A percentile compares a stretch with the other conserved stretches of the same genome.
phyloP scores from a whole-genome alignment of 2,113 vertebrate species.

The Lagenorhynchus albirostris region DNA sequence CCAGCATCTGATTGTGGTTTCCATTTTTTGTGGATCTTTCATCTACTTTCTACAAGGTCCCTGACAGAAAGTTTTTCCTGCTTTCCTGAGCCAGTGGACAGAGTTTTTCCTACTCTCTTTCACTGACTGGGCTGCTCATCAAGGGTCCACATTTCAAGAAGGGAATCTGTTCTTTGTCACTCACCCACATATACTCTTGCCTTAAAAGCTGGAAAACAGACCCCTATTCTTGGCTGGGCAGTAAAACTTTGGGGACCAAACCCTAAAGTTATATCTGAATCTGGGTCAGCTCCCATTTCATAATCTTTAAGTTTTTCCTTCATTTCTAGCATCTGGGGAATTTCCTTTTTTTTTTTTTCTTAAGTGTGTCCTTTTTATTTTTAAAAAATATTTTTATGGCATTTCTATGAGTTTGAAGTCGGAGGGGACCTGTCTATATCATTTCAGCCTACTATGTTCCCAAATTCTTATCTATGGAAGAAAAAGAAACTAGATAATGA shows the following conservation, averaged over 20 bases:
- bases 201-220: constrained; percentile 1
- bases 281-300: constrained; percentile 17
- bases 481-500: neutral
- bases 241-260: neutral
- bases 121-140: neutral
- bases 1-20: neutral
- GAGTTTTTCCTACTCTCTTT: neutral
- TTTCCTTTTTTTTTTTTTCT: neutral
- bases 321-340: neutral
- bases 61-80: neutral
- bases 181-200: neutral
- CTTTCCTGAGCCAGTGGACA: neutral
- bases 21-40: neutral
- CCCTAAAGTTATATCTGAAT: constrained; percentile 9
- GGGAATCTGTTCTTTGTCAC: neutral
- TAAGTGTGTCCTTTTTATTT: neutral
- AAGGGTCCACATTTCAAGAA: constrained; percentile 16
- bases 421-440: neutral
- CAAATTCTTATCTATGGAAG: neutral
- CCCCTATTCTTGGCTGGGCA: neutral
- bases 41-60: neutral
- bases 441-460: constrained; percentile 14
- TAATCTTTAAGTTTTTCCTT: constrained; percentile 16
- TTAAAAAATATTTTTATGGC: neutral
- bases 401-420: constrained; percentile 23